Evolutionary conservation across 2,113 vertebrate genomes (phyloP).

Genomic region (Setophaga kirtlandii): DNA sequence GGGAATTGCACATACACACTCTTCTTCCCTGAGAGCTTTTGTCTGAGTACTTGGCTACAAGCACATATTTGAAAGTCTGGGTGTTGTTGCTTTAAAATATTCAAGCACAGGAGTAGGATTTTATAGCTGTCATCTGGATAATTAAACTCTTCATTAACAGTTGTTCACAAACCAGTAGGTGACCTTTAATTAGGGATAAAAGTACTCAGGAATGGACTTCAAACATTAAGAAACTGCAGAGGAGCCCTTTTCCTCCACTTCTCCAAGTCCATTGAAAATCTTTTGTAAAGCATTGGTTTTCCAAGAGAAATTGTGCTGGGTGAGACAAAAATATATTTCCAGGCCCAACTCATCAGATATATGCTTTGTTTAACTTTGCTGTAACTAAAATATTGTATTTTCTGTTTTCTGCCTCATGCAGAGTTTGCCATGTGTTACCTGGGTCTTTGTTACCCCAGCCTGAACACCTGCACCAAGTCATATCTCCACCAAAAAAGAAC

Average conservation of each 20-base stretch:
- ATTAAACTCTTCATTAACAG: constrained; percentile 61
- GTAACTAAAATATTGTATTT: not conserved
- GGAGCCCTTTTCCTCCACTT: not conserved
- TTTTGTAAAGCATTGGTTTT: not conserved
- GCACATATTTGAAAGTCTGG: constrained; percentile 10
- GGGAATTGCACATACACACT: not conserved
- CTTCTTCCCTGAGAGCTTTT: not conserved
- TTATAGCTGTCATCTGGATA: constrained; percentile 55
- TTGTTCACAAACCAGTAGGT: constrained; percentile 26
- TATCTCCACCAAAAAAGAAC: not conserved
- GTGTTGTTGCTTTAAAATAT: constrained; percentile 15
- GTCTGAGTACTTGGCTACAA: not conserved
- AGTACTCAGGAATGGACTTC: constrained; percentile 32
- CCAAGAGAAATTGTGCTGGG: not conserved
- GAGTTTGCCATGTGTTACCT: not conserved
- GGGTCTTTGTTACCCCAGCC: not conserved
- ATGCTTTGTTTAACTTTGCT: not conserved
- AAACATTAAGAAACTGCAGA: constrained; percentile 5
- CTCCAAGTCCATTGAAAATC: not conserved
- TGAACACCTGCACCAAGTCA: not conserved
- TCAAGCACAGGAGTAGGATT: constrained; percentile 10
- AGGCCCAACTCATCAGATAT: not conserved
- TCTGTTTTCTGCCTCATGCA: not conserved
- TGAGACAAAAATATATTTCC: not conserved
- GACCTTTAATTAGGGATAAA: constrained; percentile 59